A percentile compares a stretch with the other conserved stretches of the same genome.
Conservation (phyloP, 2,113 vertebrate species). For the Salvelinus fontinalis region DNA sequence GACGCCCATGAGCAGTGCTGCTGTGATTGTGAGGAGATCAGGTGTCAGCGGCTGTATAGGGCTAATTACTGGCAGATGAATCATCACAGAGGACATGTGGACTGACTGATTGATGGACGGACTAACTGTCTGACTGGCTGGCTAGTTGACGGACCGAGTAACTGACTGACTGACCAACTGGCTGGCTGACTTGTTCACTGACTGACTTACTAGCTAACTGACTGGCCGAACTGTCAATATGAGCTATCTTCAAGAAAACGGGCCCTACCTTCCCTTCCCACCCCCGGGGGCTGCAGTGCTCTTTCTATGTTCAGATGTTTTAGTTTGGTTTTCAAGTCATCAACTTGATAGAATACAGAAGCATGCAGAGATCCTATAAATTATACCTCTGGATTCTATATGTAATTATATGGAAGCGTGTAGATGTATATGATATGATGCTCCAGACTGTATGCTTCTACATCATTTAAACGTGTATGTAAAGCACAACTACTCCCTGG, state of each 20-base stretch:
- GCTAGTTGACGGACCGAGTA: too few species aligned
- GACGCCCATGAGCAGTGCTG: constrained; percentile 24
- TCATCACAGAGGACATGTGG: constrained; percentile 53
- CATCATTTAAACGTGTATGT: too few species aligned
- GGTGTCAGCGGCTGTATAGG: constrained; percentile 46
- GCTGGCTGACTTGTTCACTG: too few species aligned
- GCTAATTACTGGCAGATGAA: constrained; percentile 61
- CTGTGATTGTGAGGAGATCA: constrained; percentile 22
- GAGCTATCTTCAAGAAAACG: background rate
- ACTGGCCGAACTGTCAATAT: background rate
- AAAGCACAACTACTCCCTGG: too few species aligned
- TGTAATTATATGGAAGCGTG: too few species aligned
- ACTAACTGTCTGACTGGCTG: too few species aligned
- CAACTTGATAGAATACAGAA: background rate
- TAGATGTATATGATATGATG: too few species aligned
- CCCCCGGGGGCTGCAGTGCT: background rate
- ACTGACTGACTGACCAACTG: too few species aligned
- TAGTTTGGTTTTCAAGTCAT: background rate
- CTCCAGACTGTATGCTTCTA: too few species aligned
- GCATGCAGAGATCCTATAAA: too few species aligned
- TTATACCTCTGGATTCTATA: too few species aligned
- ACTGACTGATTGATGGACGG: background rate
- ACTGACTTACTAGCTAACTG: too few species aligned
- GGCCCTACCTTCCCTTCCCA: background rate
- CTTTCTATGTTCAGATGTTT: background rate